Base-by-base conservation (phyloP, 2,797 vertebrate species). In the Lacerta bilineata region DNA sequence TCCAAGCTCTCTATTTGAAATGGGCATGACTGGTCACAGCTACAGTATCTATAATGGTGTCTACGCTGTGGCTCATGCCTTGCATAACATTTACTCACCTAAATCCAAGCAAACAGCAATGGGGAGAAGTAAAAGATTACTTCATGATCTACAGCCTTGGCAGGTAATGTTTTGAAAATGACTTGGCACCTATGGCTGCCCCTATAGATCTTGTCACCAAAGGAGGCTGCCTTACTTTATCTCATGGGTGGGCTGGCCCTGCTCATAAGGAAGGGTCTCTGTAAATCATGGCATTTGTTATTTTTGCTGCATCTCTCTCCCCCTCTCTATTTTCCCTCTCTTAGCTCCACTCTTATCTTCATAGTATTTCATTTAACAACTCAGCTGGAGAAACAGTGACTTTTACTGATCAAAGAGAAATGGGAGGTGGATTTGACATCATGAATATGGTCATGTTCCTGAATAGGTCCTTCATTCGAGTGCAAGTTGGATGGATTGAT, bases 21-120 rank as follows among this genome's bases (percentile, higher is more conserved):
- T 77, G 72, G 2, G 8, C 4, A 76, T 85, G 72, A 41, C 17
- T 20, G 17, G 84, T 11, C 84, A 85, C 6, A 66, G 72, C 61
- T 85, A 85, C 61, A 64, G 27, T 64, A n/a, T 85, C 17, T 85
- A 76, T n/a, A 85, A 85, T 84, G 50, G 46, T 84, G 83, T 75
- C 7, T 75, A 75, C 61, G 25, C 33, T 59, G 55, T 66, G 33
- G 72, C 84, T 20, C 59, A 85, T 64, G 29, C 84, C 20, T 43
- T 85, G 39, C 84, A 77, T n/a, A 27, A 55, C 8, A 27, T 64
- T 5, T 3, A 41, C 25, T 55, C 43, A 9, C 7, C 17, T 39
- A 72, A 8, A 80, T 18, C 18, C 66, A 85, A 41, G 3, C 33
- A 25, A 8, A 72, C 77, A 80, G 8, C 8, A 15, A 59, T 23